Evolutionary conservation across 2,797 vertebrate genomes (phyloP).

Genomic region (Chromobotia macracanthus): DNA sequence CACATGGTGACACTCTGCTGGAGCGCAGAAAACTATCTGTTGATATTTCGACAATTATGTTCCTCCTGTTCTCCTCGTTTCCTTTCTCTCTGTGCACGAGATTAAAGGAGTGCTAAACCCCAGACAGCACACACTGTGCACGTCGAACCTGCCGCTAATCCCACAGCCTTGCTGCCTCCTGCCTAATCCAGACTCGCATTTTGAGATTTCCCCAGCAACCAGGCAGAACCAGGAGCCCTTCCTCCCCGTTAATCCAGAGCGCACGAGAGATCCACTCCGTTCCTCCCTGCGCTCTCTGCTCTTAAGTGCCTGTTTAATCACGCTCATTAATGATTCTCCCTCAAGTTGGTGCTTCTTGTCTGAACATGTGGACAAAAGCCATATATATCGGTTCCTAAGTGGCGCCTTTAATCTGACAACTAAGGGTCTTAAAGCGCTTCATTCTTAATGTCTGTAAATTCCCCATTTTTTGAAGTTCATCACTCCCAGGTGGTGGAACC

Average conservation of each 20-base stretch:
- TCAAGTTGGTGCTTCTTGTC: conserved; percentile 53
- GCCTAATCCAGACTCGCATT: conserved; percentile 78
- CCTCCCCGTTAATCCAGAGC: conserved; percentile 59
- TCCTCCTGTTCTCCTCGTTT: conserved; percentile 63
- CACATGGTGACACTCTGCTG: conserved; percentile 62
- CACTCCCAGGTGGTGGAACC: conserved; percentile 62
- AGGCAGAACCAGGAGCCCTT: conserved; percentile 63
- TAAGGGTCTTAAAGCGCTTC: conserved; percentile 51
- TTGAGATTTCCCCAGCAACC: conserved; percentile 72
- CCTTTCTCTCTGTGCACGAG: conserved; percentile 62
- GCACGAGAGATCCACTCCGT: conserved; percentile 38
- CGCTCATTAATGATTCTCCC: conserved; percentile 56
- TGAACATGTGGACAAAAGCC: conserved; percentile 49
- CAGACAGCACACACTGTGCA: conserved; percentile 68
- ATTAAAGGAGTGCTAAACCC: conserved; percentile 78
- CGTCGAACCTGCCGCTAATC: conserved; percentile 74
- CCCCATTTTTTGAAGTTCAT: conserved; percentile 62
- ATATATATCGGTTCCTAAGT: conserved; percentile 55
- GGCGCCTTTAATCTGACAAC: conserved; percentile 61
- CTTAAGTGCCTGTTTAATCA: conserved; percentile 60
- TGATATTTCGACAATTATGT: conserved; percentile 77
- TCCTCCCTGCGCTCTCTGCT: conserved; percentile 29
- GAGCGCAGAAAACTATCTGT: conserved; percentile 72
- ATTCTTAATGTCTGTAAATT: conserved; percentile 56
- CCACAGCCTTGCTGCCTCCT: conserved; percentile 69